phyloP scores from a whole-genome alignment of 2,113 vertebrate genomes.

The Trematomus loennbergii region DNA sequence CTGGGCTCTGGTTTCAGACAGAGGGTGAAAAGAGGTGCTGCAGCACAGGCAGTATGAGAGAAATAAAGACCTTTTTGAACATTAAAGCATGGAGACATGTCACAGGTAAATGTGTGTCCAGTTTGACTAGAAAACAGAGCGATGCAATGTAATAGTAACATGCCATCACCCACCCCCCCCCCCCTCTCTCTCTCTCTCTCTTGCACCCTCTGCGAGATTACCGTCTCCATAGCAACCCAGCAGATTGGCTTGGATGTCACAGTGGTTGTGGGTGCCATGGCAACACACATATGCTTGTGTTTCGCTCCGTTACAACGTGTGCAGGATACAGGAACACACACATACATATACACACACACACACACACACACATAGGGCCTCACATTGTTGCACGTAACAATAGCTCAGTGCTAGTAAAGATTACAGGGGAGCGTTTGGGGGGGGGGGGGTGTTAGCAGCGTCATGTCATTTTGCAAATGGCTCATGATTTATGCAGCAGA shows the following conservation, averaged over 20 bases:
- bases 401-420: conserved; percentile 48
- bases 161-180: conserved; percentile 43
- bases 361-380: conserved; percentile 15
- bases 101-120: not conserved
- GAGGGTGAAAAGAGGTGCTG: too few species aligned
- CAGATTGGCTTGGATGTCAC: conserved; percentile 79
- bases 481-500: conserved; percentile 75
- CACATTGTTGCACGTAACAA: conserved; percentile 31
- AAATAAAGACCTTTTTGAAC: too few species aligned
- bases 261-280: conserved; percentile 82
- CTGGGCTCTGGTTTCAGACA: too few species aligned
- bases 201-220: conserved; percentile 80
- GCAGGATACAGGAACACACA: conserved; percentile 36
- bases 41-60: too few species aligned
- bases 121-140: conserved; percentile 21
- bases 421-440: conserved; percentile 35
- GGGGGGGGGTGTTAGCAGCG: not conserved
- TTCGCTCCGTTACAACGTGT: conserved; percentile 55
- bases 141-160: conserved; percentile 41
- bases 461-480: conserved; percentile 77
- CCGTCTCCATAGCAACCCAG: conserved; percentile 82
- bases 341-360: conserved; percentile 16
- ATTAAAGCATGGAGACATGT: too few species aligned
- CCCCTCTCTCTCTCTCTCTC: conserved; percentile 29
- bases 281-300: conserved; percentile 81